These are phyloP conservation scores for Mycetomoellerius zeteki DNA, from an alignment of 1,140 invertebrate species.

Conservation along the genomic window DNA sequence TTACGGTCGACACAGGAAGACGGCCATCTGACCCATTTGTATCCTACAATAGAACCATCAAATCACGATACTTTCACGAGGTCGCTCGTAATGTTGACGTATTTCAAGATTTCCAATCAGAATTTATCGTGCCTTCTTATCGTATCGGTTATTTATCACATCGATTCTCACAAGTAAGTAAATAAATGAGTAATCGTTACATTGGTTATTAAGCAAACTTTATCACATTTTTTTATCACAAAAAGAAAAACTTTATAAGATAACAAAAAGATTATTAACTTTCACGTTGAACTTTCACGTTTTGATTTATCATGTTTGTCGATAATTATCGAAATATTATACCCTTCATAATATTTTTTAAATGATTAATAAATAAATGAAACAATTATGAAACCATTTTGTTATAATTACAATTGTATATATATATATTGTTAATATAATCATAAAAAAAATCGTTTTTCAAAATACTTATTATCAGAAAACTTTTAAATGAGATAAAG, in stretches of 20 bases:
- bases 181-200: background rate
- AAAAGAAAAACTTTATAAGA: background rate
- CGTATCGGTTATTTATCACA: background rate
- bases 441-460: too few relatives aligned
- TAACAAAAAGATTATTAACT: conserved; percentile 1
- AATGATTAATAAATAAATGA: background rate
- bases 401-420: background rate
- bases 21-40: conserved; percentile 82
- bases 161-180: background rate
- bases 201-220: background rate
- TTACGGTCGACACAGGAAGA: conserved; percentile 75
- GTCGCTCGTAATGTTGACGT: background rate
- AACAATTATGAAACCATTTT: background rate
- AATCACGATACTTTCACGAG: background rate
- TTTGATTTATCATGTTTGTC: background rate
- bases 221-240: background rate
- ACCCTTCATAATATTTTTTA: background rate
- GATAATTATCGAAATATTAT: conserved; percentile 2
- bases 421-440: too few relatives aligned
- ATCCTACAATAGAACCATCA: conserved; percentile 68
- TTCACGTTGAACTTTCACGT: background rate
- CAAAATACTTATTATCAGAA: too few relatives aligned
- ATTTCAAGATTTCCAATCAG: background rate
- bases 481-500: background rate
- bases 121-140: conserved; percentile 19